Percentiles rank a stretch among this genome's conserved stretches.
Conservation (phyloP, 2,797 vertebrate genomes). For the Kryptopterus vitreolus region DNA sequence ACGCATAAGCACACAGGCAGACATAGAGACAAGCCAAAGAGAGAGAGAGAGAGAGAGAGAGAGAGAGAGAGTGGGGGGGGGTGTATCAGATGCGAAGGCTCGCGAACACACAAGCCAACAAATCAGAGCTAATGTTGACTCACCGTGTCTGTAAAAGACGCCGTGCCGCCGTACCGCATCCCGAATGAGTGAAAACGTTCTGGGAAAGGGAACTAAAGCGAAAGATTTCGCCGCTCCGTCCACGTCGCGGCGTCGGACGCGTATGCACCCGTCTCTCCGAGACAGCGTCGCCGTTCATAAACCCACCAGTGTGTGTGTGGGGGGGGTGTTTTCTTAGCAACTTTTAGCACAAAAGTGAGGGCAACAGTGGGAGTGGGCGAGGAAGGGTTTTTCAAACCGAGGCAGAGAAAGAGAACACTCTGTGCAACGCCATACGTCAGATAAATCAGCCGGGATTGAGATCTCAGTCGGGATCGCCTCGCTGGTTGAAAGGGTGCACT, state of each 20-base stretch:
- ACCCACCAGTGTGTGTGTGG: too few relatives aligned
- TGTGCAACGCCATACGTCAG: conserved; percentile 64
- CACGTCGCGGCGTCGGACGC: conserved; percentile 32
- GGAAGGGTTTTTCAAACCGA: too few relatives aligned
- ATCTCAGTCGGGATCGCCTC: conserved; percentile 78
- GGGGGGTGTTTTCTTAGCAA: too few relatives aligned
- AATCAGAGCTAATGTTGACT: conserved; percentile 61
- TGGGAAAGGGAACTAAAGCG: conserved; percentile 36
- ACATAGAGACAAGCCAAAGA: conserved; percentile 68
- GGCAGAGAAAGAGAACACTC: conserved; percentile 38
- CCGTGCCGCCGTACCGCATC: conserved; percentile 50
- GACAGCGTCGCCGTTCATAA: conserved; percentile 52
- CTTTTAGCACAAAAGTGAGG: too few relatives aligned
- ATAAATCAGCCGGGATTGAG: conserved; percentile 78
- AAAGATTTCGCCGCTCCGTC: background rate
- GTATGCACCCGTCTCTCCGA: conserved; percentile 33
- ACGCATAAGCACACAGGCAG: conserved; percentile 64
- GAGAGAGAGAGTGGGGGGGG: conserved; percentile 65
- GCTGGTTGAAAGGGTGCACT: conserved; percentile 73
- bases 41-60: conserved; percentile 66
- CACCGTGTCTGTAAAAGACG: conserved; percentile 65
- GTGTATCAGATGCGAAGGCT: conserved; percentile 55
- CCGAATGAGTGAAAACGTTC: conserved; percentile 17
- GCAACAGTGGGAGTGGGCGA: too few relatives aligned
- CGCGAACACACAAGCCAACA: conserved; percentile 49